Evolutionary conservation across 1,140 invertebrate genomes (phyloP), one percentile per base, ranked within the genome.

Genomic region (Mizuhopecten yessoensis): DNA sequence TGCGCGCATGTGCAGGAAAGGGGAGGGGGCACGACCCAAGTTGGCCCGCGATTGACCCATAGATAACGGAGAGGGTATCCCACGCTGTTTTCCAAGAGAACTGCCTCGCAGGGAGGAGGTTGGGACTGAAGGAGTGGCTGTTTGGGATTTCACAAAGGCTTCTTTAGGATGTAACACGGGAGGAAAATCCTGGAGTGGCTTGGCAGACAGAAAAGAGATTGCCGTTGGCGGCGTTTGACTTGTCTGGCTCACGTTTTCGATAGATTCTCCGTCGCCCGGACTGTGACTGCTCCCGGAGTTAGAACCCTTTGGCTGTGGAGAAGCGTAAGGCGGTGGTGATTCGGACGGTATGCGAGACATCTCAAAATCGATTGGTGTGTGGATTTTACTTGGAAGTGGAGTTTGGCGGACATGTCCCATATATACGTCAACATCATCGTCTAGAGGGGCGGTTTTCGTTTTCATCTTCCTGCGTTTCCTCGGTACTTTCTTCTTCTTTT

Each of bases 401-500:
- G 57, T 75, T 29, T 75, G 57, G 5, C 57, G 57, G 5, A 29
- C 57, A 29, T 75, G 57, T 75, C n/a, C 57, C 57, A 75, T 75
- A 75, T 75, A 75, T 1, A 75, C 57, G 57, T 75, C 57, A 75
- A 75, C 57, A 29, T 75, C 29, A 75, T 75, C 57, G 57, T 75
- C 57, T 17, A 75, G 23, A 5, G 57, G 57, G 0, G 57, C 57
- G n/a, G 57, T 75, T 75, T 29, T n/a, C 11, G 57, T 1, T 17
- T 75, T 75, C 57, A 75, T 75, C 57, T 75, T n/a, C n/a, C 57
- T n/a, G 5, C 57, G 57, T 75, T n/a, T 75, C 57, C n/a, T 75
- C 17, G 57, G n/a, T 75, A 75, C 57, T 11, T 29, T 75, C n/a
- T 75, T 75, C 23, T 75, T 75, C 57, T 75, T 75, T 75, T n/a